Base-by-base conservation (phyloP, 2,113 vertebrate genomes). In the Syngnathus floridae region DNA sequence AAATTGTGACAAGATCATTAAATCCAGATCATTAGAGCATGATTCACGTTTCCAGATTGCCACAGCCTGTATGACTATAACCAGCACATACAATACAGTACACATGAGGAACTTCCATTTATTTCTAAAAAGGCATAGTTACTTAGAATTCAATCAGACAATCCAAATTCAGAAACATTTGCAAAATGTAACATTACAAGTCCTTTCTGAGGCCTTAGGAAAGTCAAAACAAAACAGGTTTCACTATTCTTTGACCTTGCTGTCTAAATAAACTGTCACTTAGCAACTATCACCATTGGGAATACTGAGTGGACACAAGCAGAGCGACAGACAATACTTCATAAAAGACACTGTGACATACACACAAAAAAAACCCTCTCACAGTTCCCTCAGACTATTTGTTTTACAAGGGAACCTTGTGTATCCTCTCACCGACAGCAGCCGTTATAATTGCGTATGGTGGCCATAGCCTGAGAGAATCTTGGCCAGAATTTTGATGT, bases 301-400 rank as follows among this genome's bases (percentile, higher is more conserved):
- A 70, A 80, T 74, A 55, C 66, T 72, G 49, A 77, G 66, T 82
- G 77, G 75, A 71, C 73, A 77, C 22, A 73, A 69, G 52, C 79
- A 68, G 57, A 77, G 70, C 72, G 41, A 78, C 68, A 73, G 65
- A 79, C 67, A 21, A 62, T 56, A 69, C 45, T 79, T 69, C 69
- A 79, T 76, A 79, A 85, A 79, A 83, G 75, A 72, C 74, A 65
- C 22, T 40, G 63, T 76, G 86, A 84, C 76, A 73, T 81, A 74
- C 22, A 31, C 26, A 31, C 26, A 46, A 10, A 46, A 38, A 31
- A 63, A 55, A n/a, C 3, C 7, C 60, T 57, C 49, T 41, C 21
- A 72, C 76, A 82, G 74, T 77, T 80, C 73, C 69, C 67, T 48
- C 19, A 13, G 67, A 80, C 76, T 81, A 84, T 83, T 82, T 87